Percentiles rank a stretch among this genome's conserved stretches.
Conservation (phyloP, 2,797 vertebrate species). For the Macroramphosus scolopax region DNA sequence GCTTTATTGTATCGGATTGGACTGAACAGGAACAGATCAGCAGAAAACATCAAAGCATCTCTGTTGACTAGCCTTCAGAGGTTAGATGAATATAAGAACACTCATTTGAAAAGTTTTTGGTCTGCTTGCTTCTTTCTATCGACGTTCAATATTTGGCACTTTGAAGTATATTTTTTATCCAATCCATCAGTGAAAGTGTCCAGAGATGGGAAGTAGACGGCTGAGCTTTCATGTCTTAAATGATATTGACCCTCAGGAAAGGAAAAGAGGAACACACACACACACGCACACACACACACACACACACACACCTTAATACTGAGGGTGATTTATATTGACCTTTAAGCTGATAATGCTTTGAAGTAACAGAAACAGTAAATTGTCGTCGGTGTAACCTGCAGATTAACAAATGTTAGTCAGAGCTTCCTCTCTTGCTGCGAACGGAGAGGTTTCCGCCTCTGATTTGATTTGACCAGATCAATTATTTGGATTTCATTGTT, state of each 20-base stretch:
- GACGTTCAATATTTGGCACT: too few relatives aligned
- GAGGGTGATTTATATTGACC: too few relatives aligned
- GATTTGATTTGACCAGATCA: constrained; percentile 79
- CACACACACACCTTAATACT: too few relatives aligned
- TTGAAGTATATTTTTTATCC: constrained; percentile 26
- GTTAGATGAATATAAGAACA: too few relatives aligned
- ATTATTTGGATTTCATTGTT: constrained; percentile 76
- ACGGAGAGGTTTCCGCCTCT: constrained; percentile 70
- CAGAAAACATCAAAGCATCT: too few relatives aligned
- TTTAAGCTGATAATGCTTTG: neutral
- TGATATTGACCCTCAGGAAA: constrained; percentile 29
- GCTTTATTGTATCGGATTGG: too few relatives aligned
- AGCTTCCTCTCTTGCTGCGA: constrained; percentile 64
- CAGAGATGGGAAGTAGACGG: constrained; percentile 23
- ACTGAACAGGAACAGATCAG: too few relatives aligned
- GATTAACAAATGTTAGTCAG: constrained; percentile 62
- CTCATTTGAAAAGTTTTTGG: too few relatives aligned
- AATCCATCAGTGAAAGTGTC: constrained; percentile 26
- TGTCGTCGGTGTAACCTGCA: constrained; percentile 41
- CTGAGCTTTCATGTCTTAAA: constrained; percentile 29
- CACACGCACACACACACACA: too few relatives aligned
- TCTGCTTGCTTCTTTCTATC: too few relatives aligned
- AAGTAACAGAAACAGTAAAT: constrained; percentile 13
- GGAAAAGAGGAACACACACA: too few relatives aligned
- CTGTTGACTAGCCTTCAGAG: too few relatives aligned